phyloP scores from a whole-genome alignment of 2,797 vertebrate species.

The Aphelocoma californica region DNA sequence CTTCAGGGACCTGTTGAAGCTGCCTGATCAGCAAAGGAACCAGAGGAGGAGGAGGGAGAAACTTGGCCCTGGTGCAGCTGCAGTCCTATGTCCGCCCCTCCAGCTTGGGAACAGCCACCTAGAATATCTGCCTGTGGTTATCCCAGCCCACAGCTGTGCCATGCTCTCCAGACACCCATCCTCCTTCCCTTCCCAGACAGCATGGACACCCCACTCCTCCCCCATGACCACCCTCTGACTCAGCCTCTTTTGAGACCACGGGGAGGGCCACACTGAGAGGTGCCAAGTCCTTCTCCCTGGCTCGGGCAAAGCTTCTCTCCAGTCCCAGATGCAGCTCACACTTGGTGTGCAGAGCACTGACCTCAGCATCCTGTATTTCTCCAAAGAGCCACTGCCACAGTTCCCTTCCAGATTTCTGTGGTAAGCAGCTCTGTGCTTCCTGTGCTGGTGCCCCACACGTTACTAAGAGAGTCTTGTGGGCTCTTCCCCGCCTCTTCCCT shows the following conservation, averaged over 20 bases:
- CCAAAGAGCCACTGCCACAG: background rate
- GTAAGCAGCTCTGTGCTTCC: background rate
- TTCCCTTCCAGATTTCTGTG: conserved; percentile 28
- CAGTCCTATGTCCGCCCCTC: background rate
- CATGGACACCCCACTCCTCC: rapidly evolving
- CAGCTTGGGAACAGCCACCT: background rate
- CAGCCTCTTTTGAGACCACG: rapidly evolving
- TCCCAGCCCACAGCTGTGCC: background rate
- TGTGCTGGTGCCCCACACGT: background rate
- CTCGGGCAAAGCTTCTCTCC: background rate
- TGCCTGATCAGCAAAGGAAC: background rate
- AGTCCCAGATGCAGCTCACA: background rate
- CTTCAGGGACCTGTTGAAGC: background rate
- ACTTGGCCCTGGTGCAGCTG: background rate
- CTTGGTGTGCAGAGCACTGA: background rate
- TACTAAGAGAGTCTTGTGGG: background rate
- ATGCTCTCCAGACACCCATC: background rate
- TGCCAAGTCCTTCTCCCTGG: background rate
- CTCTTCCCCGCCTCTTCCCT: background rate
- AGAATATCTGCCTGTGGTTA: background rate
- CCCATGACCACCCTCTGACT: background rate
- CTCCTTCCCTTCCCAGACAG: background rate
- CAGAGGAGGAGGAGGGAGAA: background rate
- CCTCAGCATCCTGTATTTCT: background rate
- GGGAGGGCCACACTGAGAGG: background rate